Evolutionary conservation across 2,113 vertebrate species (phyloP), one percentile per base, ranked within the genome.

Genomic region (Origma solitaria): DNA sequence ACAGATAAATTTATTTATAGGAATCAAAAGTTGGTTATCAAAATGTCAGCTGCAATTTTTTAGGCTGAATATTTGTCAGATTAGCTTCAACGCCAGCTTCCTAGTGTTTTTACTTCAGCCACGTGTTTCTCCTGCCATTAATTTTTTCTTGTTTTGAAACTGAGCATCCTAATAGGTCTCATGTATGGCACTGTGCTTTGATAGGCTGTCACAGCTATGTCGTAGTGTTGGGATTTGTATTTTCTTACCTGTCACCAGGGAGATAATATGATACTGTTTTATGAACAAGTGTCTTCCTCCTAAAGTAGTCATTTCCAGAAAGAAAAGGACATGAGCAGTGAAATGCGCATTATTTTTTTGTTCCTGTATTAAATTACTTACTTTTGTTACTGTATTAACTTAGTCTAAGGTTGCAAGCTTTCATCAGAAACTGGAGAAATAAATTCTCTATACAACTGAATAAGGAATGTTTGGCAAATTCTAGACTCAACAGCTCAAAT

Each of bases 261-360:
- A 83, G 37, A 54, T 68, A 79, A 42, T 40, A 54, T 15, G 14
- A 45, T 15, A 17, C 13, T 57, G 17, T n/a, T 69, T 83, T 62
- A 65, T 54, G 51, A 86, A 54, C 20, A 30, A 82, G 7, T 11
- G 6, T 22, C 21, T 65, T 76, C 22, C 9, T 76, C 49, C 33
- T 51, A 21, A 65, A 65, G 4, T 27, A 78, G 22, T 35, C 0
- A 45, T 82, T 91, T 79, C 15, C 23, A 35, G 24, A 66, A 66
- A 79, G 30, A 57, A 62, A 61, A 92, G 18, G 4, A 23, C 25
- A n/a, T 5, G 11, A 85, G 21, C 16, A 27, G 9, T 70, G 28
- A 80, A 51, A 61, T 21, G 8, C 11, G 4, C 10, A 86, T 1
- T 0, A 0, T 17, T 51, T 76, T 25, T 49, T 38, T 30, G 5